A percentile compares a stretch with the other conserved stretches of the same genome.
phyloP scores from a whole-genome alignment of 2,888 invertebrate species.

The Napeogenes inachia region DNA sequence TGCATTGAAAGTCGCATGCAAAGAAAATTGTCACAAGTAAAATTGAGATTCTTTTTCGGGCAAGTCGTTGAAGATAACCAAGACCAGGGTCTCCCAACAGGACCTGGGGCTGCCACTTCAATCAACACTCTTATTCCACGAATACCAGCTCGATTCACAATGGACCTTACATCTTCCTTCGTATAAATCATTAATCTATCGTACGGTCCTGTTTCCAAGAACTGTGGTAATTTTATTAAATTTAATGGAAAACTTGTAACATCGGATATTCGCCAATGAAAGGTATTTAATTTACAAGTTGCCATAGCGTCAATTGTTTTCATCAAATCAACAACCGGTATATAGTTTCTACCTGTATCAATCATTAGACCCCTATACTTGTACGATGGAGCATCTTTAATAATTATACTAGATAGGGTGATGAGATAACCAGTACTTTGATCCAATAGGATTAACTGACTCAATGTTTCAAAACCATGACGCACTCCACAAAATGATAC shows the following conservation, averaged over 20 bases:
- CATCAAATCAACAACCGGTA: slow-evolving; percentile 83
- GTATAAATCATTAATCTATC: slow-evolving; percentile 84
- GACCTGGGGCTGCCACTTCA: slow-evolving; percentile 92
- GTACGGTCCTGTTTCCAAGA: slow-evolving; percentile 88
- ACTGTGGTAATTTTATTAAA: slow-evolving; percentile 81
- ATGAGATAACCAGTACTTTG: slow-evolving; percentile 79
- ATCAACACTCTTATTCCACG: slow-evolving; percentile 90
- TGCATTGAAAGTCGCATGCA: slow-evolving; percentile 86
- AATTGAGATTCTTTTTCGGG: slow-evolving; percentile 39
- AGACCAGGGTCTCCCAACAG: slow-evolving; percentile 90
- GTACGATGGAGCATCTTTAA: slow-evolving; percentile 86
- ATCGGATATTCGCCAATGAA: slow-evolving; percentile 94
- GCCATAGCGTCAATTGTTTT: slow-evolving; percentile 90
- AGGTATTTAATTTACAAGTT: slow-evolving; percentile 90
- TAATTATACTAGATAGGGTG: slow-evolving; percentile 77
- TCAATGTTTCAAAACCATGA: slow-evolving; percentile 85
- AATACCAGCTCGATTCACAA: slow-evolving; percentile 85
- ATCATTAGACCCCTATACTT: slow-evolving; percentile 91
- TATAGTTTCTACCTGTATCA: slow-evolving; percentile 93
- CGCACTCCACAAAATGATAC: slow-evolving; percentile 84
- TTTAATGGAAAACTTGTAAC: slow-evolving; percentile 93
- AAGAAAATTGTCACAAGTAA: slow-evolving; percentile 82
- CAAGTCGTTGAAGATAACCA: slow-evolving; percentile 80
- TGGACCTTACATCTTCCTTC: slow-evolving; percentile 80
- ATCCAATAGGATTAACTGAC: slow-evolving; percentile 85